phyloP scores from a whole-genome alignment of 92 coral and sea anemone genomes.

The Epizoanthus ramosus region DNA sequence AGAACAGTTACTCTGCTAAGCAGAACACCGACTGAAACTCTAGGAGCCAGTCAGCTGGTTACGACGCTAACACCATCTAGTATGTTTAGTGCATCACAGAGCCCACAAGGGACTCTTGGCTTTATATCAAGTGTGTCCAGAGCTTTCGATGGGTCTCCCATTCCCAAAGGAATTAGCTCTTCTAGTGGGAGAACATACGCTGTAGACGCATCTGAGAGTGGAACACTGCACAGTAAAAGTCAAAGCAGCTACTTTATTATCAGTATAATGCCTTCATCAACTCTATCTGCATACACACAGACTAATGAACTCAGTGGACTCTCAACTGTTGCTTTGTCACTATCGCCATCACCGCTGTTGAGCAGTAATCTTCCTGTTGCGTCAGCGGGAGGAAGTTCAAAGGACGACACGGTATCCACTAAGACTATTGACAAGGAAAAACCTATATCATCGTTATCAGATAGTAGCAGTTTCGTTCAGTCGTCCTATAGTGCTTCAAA shows the following conservation, averaged over 20 bases:
- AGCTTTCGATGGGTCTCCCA: background rate
- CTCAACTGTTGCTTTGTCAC: background rate
- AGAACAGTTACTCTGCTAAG: background rate
- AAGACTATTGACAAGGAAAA: background rate
- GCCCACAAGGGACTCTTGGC: too few species aligned
- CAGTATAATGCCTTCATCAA: background rate
- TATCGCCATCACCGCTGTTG: background rate
- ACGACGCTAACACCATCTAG: background rate
- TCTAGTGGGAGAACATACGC: background rate
- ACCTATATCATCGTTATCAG: background rate
- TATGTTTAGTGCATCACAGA: background rate
- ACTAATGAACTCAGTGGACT: too few species aligned
- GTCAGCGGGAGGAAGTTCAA: background rate
- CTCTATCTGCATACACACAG: background rate
- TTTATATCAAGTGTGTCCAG: background rate
- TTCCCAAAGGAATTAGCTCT: background rate
- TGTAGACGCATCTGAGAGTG: background rate
- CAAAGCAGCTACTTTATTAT: background rate
- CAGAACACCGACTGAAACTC: background rate
- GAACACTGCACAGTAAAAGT: background rate
- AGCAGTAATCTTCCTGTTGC: background rate
- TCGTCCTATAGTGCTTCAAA: background rate
- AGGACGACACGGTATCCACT: background rate
- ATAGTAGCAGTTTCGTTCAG: background rate
- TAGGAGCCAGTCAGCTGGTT: background rate